Evolutionary conservation across 2,797 vertebrate genomes (phyloP).

Genomic region (Chromis chromis): DNA sequence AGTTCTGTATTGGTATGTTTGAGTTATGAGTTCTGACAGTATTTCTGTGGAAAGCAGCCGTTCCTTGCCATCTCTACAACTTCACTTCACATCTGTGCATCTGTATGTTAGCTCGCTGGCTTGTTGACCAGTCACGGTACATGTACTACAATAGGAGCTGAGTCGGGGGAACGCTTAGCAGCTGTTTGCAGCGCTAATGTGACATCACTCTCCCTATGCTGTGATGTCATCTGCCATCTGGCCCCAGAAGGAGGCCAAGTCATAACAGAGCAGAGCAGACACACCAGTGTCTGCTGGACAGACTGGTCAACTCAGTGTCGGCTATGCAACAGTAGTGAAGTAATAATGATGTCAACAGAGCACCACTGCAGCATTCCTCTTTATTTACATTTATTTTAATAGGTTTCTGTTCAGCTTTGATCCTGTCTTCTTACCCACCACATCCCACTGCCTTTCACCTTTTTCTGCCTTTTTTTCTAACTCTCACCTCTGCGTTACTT

Average conservation of each 20-base stretch:
- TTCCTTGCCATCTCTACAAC: constrained; percentile 1
- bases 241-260: constrained; percentile 27
- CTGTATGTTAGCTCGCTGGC: constrained; percentile 16
- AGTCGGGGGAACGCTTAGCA: constrained; percentile 47
- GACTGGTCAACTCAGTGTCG: constrained; percentile 27
- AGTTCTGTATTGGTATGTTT: background rate
- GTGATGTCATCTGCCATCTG: constrained; percentile 76
- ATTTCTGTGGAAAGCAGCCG: background rate
- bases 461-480: background rate
- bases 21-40: background rate
- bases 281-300: constrained; percentile 14
- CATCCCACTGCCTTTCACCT: background rate
- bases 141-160: constrained; percentile 26
- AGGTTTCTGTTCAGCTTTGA: background rate
- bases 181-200: constrained; percentile 59
- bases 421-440: background rate
- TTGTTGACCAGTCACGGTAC: constrained; percentile 43
- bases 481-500: background rate
- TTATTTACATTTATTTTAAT: background rate
- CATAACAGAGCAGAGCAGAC: constrained; percentile 34
- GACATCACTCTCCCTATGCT: constrained; percentile 60
- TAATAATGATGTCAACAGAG: constrained; percentile 26
- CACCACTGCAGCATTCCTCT: no score
- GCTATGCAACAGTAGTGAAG: constrained; percentile 10
- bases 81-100: constrained; percentile 42